Base-by-base conservation (phyloP, 2,888 invertebrate genomes). In the Tachystola acroxantha region DNA sequence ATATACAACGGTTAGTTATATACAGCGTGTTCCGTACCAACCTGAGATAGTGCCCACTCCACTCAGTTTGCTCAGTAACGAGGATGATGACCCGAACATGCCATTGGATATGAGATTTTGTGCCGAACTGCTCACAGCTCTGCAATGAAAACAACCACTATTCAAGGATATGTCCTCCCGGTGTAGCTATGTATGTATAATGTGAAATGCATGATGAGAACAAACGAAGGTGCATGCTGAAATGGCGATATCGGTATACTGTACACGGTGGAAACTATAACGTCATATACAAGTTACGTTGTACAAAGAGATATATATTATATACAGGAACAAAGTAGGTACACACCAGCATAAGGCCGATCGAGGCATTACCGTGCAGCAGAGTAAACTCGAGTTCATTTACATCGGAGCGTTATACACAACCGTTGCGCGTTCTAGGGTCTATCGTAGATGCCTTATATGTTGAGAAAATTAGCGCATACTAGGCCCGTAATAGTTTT, bases 71-170 rank as follows among this genome's bases (percentile, higher is more conserved):
- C 85, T 88, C 60, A 88, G 73, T 57, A 88, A 65, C 53, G 86
- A 96, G 40, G 96, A 89, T 50, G 92, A 92, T 10, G 93, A 93
- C 45, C 93, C 93, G 71, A 94, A 94, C 85, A 93, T 92, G 43
- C 91, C 91, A 57, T 92, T 92, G 32, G 92, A 89, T 26, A 91
- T 89, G 42, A 92, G 80, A 46, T 91, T 89, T 61, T 87, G 87
- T 42, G 87, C 79, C 71, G 87, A 72, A 67, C 82, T 86, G 81
- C 85, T 84, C 50, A 88, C 87, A 56, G 81, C 79, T 75, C 87
- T 87, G 85, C 45, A 85, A 86, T 43, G 57, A 52, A 72, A 67
- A 76, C 56, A 70, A 48, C 48, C 46, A 43, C 55, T 57, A 57
- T 69, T 71, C 59, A 73, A 40, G 40, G 16, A 34, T 26, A 37